phyloP scores from a whole-genome alignment of 2,888 invertebrate species.

The Agrochola circellaris region DNA sequence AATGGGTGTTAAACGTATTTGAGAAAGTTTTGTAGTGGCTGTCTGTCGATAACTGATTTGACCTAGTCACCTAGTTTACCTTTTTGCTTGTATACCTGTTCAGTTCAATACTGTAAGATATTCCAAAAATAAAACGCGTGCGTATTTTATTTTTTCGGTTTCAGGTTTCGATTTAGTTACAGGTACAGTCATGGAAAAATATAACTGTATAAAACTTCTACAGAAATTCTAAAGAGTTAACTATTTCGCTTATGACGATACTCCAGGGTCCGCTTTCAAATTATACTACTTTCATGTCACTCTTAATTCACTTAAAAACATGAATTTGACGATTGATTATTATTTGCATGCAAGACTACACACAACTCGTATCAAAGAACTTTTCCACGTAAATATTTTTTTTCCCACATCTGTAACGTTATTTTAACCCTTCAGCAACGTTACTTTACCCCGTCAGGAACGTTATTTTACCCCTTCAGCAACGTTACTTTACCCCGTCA shows the following conservation, averaged over 20 bases:
- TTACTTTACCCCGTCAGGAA: neutral
- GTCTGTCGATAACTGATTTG: slow-evolving; percentile 4
- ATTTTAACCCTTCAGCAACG: neutral
- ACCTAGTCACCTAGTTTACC: slow-evolving; percentile 26
- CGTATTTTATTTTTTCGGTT: no score
- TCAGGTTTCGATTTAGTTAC: neutral
- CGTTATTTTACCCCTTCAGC: neutral
- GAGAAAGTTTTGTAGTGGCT: slow-evolving; percentile 30
- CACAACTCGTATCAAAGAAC: neutral
- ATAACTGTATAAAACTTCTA: neutral
- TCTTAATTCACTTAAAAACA: neutral
- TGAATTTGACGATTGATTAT: neutral
- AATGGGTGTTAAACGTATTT: neutral
- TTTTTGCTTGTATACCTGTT: neutral
- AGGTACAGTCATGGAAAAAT: neutral
- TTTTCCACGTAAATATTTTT: neutral
- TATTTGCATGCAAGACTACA: neutral
- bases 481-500: no score
- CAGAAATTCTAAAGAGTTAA: neutral
- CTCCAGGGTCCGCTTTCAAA: slow-evolving; percentile 1
- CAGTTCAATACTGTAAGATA: neutral
- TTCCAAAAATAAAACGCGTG: no score
- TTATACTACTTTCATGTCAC: neutral
- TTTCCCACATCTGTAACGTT: neutral
- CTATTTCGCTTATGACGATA: no score